Base-by-base conservation (phyloP, 1,140 invertebrate genomes). In the Paraescarpia echinospica region DNA sequence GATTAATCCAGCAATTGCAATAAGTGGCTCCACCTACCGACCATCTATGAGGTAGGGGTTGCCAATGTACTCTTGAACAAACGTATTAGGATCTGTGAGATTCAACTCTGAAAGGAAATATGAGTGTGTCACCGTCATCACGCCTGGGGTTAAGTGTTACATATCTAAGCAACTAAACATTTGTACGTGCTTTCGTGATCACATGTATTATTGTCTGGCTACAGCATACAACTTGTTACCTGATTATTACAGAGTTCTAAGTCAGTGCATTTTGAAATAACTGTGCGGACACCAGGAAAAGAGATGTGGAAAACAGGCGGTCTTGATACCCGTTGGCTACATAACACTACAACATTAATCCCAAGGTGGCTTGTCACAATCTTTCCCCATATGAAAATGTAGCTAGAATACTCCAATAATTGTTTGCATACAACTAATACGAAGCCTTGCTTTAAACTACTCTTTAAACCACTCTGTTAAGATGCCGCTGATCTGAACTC, bases 1-100 rank as follows among this genome's bases (percentile, higher is more conserved):
- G 59, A 77, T 77, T 77, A 22, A 77, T 77, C 27, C 9, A 77
- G 59, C 22, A 77, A 77, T 14, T 77, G 59, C 59, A 77, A 0
- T 27, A 77, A 22, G 59, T 27, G 59, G 59, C 59, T 77, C 59
- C 22, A 77, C 59, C 59, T 91, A 91, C 91, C 91, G 35, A 9
- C 51, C 51, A 59, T 91, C 91, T n/a, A 91, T 91, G n/a, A 91
- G 91, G 51, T 48, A 91, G 1, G 91, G 35, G 51, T 91, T 59
- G 33, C 12, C 91, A 48, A 91, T 59, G 33, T 35, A 91, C 35
- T 91, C 91, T 41, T 91, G 91, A 31, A 41, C 31, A 91, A 91
- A 91, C 1, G 33, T 48, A 91, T 91, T 91, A 35, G 91, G 33
- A 91, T 35, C 41, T 8, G 35, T 59, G 35, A 91, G 91, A 41